Conservation (phyloP, 1,140 invertebrate species). For the Ladona fulva region DNA sequence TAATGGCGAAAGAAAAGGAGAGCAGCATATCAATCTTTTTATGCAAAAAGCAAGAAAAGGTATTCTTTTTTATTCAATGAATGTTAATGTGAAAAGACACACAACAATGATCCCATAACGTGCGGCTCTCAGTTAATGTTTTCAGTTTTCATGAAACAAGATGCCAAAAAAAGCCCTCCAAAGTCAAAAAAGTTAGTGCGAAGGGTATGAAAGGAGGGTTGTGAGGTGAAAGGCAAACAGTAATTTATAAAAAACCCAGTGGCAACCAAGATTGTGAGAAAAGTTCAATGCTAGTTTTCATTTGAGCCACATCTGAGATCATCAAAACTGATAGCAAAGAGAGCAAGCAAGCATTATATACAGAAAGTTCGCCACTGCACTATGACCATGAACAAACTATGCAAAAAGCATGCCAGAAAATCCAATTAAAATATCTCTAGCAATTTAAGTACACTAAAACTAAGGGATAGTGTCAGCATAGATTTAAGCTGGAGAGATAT, state of each 20-base stretch:
- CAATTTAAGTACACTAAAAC: too few species aligned
- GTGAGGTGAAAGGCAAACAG: neutral
- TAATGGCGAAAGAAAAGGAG: conserved; percentile 2
- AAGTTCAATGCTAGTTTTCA: neutral
- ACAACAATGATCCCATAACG: neutral
- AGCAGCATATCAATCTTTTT: neutral
- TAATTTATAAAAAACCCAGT: neutral
- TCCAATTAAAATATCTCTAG: neutral
- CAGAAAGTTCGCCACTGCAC: neutral
- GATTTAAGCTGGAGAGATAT: too few species aligned
- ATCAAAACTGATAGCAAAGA: conserved; percentile 2
- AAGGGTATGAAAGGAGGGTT: neutral
- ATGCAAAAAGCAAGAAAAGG: conserved; percentile 3
- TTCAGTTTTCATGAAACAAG: neutral
- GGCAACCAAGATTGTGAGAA: neutral
- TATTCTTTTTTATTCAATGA: neutral
- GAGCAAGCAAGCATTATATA: conserved; percentile 1
- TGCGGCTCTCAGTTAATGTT: neutral
- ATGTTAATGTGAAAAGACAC: neutral
- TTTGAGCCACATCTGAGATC: neutral
- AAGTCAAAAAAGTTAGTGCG: conserved; percentile 1
- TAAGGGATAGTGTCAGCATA: too few species aligned
- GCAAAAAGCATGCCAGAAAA: conserved; percentile 1
- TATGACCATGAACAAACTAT: neutral
- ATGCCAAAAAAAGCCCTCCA: neutral